phyloP scores from a whole-genome alignment of 1,140 invertebrate species.

The Eueides isabella region DNA sequence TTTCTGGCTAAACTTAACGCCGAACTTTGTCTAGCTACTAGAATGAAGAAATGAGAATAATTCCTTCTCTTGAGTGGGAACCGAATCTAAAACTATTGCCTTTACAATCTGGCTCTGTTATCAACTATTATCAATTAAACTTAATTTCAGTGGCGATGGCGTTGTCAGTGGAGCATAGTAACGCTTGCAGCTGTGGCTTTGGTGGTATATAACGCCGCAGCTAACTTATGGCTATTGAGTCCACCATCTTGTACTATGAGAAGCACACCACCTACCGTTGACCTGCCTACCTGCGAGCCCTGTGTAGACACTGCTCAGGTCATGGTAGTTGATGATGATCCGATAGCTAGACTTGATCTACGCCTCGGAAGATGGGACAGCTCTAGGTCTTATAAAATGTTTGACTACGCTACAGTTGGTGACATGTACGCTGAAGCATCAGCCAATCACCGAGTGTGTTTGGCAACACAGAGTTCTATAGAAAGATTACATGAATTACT shows the following conservation, averaged over 20 bases:
- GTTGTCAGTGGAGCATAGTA: slow-evolving; percentile 87
- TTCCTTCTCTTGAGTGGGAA: too few relatives aligned
- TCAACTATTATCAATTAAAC: neutral
- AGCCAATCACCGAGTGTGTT: slow-evolving; percentile 85
- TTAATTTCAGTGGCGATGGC: slow-evolving; percentile 81
- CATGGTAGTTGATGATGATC: slow-evolving; percentile 68
- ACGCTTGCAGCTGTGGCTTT: slow-evolving; percentile 85
- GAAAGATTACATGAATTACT: slow-evolving; percentile 90
- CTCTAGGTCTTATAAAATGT: slow-evolving; percentile 86
- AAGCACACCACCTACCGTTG: slow-evolving; percentile 48
- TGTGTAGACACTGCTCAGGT: slow-evolving; percentile 64
- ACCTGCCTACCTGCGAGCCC: slow-evolving; percentile 66
- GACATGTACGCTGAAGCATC: slow-evolving; percentile 83
- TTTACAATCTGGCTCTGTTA: neutral
- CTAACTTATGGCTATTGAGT: slow-evolving; percentile 87
- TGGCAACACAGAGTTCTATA: slow-evolving; percentile 92
- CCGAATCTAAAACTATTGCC: too few relatives aligned
- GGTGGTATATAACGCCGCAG: slow-evolving; percentile 86
- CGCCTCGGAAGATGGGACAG: slow-evolving; percentile 88
- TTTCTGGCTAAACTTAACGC: too few relatives aligned
- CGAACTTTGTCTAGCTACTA: too few relatives aligned
- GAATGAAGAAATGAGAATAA: too few relatives aligned
- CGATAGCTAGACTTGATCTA: slow-evolving; percentile 84
- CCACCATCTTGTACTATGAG: slow-evolving; percentile 55
- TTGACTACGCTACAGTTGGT: slow-evolving; percentile 88